phyloP scores from a whole-genome alignment of 2,113 vertebrate genomes.

The Tenrec ecaudatus region DNA sequence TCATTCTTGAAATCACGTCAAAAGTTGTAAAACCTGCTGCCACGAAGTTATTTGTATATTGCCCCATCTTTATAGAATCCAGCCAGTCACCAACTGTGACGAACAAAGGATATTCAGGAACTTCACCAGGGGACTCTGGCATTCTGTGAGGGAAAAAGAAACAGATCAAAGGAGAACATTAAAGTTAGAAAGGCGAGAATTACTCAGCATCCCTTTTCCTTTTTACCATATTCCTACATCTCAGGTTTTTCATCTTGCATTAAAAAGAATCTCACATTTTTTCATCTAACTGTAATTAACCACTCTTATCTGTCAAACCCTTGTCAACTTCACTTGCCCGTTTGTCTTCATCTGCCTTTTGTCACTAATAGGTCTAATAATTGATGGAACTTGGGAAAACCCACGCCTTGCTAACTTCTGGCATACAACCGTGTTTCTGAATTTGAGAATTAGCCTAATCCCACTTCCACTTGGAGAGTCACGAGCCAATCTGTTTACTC shows the following conservation, averaged over 20 bases:
- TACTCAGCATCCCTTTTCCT: not conserved
- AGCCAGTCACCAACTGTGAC: slow-evolving; percentile 97
- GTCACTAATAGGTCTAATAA: not conserved
- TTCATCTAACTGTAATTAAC: slow-evolving; percentile 12
- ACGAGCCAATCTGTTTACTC: not conserved
- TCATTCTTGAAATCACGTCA: slow-evolving; percentile 97
- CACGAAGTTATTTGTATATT: slow-evolving; percentile 98
- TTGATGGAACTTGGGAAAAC: not conserved
- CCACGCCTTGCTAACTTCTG: slow-evolving; percentile 7
- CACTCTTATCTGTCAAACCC: not conserved
- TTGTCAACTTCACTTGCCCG: not conserved
- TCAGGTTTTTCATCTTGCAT: slow-evolving; percentile 8
- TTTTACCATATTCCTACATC: not conserved
- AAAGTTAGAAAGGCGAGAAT: slow-evolving; percentile 37
- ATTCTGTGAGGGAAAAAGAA: slow-evolving; percentile 85
- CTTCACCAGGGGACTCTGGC: slow-evolving; percentile 95
- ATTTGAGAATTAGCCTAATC: not conserved
- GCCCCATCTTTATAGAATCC: slow-evolving; percentile 99
- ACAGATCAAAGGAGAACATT: slow-evolving; percentile 9
- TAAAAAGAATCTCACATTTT: slow-evolving; percentile 11
- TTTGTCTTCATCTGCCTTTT: slow-evolving; percentile 3
- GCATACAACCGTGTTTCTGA: slow-evolving; percentile 30
- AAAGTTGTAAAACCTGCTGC: slow-evolving; percentile 94
- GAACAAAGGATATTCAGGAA: slow-evolving; percentile 95
- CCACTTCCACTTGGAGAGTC: not conserved